These are phyloP conservation scores for Bombyx mandarina DNA, from an alignment of 1,140 invertebrate genomes.

Conservation along the genomic window DNA sequence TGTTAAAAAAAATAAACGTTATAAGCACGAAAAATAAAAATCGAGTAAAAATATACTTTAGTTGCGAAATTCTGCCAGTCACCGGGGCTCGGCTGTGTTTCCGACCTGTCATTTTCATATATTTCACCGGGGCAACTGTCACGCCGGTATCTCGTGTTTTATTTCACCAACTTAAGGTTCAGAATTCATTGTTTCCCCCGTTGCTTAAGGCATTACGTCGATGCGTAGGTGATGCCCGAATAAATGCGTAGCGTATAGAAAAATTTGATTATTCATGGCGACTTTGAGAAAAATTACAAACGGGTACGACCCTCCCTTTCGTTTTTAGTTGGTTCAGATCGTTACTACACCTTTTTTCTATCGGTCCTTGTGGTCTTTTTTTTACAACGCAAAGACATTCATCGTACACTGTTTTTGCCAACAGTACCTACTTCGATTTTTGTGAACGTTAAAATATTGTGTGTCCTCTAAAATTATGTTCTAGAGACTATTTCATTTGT, in stretches of 20 bases:
- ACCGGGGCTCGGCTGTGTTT: slow-evolving; percentile 32
- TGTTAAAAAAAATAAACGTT: too few relatives aligned
- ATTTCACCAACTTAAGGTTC: background rate
- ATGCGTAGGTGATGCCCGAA: slow-evolving; percentile 12
- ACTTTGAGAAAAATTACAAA: slow-evolving; percentile 58
- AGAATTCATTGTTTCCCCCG: background rate
- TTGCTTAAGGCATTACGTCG: slow-evolving; percentile 35
- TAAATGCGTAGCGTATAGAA: slow-evolving; percentile 59
- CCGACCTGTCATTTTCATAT: slow-evolving; percentile 39
- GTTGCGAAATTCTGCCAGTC: slow-evolving; percentile 59
- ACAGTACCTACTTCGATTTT: too few relatives aligned
- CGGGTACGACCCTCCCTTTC: slow-evolving; percentile 5
- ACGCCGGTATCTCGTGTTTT: background rate
- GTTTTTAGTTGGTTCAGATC: too few relatives aligned
- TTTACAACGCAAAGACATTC: too few relatives aligned
- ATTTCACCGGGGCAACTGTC: slow-evolving; percentile 2
- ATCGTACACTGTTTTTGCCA: too few relatives aligned
- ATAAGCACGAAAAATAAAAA: background rate
- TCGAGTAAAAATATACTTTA: slow-evolving; percentile 43
- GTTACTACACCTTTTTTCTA: too few relatives aligned
- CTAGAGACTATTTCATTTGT: too few relatives aligned
- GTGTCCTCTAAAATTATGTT: too few relatives aligned
- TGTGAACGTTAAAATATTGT: too few relatives aligned
- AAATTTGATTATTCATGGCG: slow-evolving; percentile 66
- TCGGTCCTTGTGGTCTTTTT: too few relatives aligned